Base-by-base conservation (phyloP, 1,140 invertebrate species). In the Mya arenaria region DNA sequence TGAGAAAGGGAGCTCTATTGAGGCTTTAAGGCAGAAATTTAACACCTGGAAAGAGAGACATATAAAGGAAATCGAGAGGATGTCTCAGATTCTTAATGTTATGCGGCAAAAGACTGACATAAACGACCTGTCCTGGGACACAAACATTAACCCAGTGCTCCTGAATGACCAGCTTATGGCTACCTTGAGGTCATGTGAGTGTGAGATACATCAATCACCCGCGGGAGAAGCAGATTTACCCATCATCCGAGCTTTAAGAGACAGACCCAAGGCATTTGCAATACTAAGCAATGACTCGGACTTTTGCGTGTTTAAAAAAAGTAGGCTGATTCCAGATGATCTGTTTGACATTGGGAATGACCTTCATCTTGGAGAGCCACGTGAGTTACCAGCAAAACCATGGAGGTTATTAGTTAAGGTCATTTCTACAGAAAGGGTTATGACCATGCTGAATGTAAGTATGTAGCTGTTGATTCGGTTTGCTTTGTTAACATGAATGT, bases 221-320 rank as follows among this genome's bases (percentile, higher is more conserved):
- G 73, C 81, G 41, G 91, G 89, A 8, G 91, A 92, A 72, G 91
- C 91, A 3, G 91, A 92, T 71, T 74, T 71, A 37, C 41, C 86
- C 4, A 82, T 92, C 17, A 91, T 90, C 19, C 87, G 86, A 79
- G 83, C 85, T 52, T 73, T 92, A 36, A 41, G 71, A 0, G 85
- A 88, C 10, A 65, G 90, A 36, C 75, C 83, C 23, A 86, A 89
- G 44, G 91, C 90, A 10, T 91, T 82, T 82, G 89, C 88, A 28
- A 81, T 92, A 25, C 68, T 92, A 25, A 89, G 89, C 60, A 90
- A 91, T 73, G 91, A 92, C 74, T 89, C 91, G 10, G 91, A 92
- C 68, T 92, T 92, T 60, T 91, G 88, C 75, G 84, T 92, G 55
- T 91, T 92, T 80, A 84, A 83, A 68, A 68, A 90, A 69, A 81